These are phyloP conservation scores for Oikopleura vanhoeffeni DNA, from an alignment of 23 tunicate genomes.

Conservation along the genomic window DNA sequence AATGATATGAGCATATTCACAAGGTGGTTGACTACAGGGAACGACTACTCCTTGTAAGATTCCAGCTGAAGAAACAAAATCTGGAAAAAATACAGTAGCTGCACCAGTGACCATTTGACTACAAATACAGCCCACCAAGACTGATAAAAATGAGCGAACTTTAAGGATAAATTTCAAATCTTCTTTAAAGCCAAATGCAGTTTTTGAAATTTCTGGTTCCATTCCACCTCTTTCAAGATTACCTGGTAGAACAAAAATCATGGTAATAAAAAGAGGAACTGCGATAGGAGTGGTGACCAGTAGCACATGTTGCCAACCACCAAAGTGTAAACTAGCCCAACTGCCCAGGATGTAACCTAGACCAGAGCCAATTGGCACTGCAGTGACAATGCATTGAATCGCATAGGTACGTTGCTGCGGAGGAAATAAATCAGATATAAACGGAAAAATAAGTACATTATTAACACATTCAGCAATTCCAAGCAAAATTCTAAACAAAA, in stretches of 20 bases:
- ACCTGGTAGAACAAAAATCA: background rate
- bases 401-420: background rate
- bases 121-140: background rate
- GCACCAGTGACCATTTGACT: background rate
- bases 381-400: background rate
- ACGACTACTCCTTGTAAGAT: background rate
- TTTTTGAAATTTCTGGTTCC: background rate
- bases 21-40: background rate
- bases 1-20: background rate
- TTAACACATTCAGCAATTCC: background rate
- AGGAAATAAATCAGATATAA: background rate
- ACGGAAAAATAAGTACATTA: background rate
- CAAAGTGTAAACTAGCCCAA: slow-evolving; percentile 38
- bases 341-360: slow-evolving; percentile 40
- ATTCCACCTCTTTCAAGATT: background rate
- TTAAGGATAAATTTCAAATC: background rate
- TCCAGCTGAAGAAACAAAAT: background rate
- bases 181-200: background rate
- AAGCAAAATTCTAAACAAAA: background rate
- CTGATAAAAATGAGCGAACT: background rate
- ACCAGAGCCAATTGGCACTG: background rate
- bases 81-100: background rate
- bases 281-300: slow-evolving; percentile 26
- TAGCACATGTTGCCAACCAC: slow-evolving; percentile 92
- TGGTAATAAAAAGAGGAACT: background rate